Conservation (phyloP, 2,888 invertebrate species). For the Petrophora chlorosata region DNA sequence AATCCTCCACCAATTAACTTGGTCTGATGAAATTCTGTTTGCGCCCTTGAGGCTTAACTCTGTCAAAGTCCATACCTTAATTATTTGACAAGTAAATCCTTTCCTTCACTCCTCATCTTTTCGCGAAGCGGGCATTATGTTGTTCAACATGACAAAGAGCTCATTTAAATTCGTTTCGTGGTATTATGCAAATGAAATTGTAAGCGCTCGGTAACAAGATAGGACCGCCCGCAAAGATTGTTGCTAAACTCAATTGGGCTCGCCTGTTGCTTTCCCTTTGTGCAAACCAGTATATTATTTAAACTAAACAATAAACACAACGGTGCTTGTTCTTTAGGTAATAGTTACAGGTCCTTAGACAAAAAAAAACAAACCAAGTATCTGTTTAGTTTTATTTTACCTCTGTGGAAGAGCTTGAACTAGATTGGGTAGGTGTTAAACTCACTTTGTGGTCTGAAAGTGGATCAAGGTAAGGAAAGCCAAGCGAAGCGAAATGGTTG, state of each 20-base stretch:
- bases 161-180: slow-evolving; percentile 71
- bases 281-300: slow-evolving; percentile 38
- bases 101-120: slow-evolving; percentile 47
- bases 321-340: no score
- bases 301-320: slow-evolving; percentile 10
- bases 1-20: slow-evolving; percentile 22
- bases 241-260: slow-evolving; percentile 67
- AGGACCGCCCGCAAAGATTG: slow-evolving; percentile 66
- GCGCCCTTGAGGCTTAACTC: slow-evolving; percentile 16
- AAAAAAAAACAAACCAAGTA: no score
- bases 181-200: slow-evolving; percentile 77
- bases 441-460: slow-evolving; percentile 3
- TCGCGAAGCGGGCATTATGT: slow-evolving; percentile 59
- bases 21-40: slow-evolving; percentile 19
- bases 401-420: no score
- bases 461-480: slow-evolving; percentile 5
- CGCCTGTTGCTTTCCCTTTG: slow-evolving; percentile 61
- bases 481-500: slow-evolving; percentile 2
- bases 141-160: slow-evolving; percentile 69
- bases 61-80: slow-evolving; percentile 35
- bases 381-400: no score
- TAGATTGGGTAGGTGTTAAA: no score
- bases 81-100: slow-evolving; percentile 53
- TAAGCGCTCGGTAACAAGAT: slow-evolving; percentile 68
- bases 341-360: no score